phyloP scores from a whole-genome alignment of 2,797 vertebrate species.

The Microctenopoma lineatum region DNA sequence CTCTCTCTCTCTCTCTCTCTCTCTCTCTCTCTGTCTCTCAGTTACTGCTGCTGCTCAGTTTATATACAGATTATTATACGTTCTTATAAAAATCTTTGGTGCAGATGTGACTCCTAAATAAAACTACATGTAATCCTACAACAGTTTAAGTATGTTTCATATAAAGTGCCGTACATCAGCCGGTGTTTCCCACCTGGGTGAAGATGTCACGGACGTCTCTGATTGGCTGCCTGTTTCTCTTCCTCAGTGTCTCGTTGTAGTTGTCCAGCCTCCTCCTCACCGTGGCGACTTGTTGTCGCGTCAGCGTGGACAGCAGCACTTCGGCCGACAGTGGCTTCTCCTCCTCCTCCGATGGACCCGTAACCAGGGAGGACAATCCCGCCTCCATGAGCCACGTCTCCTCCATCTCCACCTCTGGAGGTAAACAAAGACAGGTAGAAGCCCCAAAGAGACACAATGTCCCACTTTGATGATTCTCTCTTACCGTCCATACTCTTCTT shows the following conservation, averaged over 20 bases:
- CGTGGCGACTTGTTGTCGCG: constrained; percentile 89
- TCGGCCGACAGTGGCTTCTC: constrained; percentile 82
- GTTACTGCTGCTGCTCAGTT: too few relatives aligned
- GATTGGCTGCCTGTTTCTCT: constrained; percentile 87
- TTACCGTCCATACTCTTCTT: constrained; percentile 89
- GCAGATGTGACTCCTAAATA: too few relatives aligned
- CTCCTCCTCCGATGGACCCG: constrained; percentile 73
- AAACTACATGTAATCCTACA: too few relatives aligned
- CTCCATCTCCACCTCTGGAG: constrained; percentile 91
- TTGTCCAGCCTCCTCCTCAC: constrained; percentile 92
- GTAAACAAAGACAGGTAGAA: constrained; percentile 1
- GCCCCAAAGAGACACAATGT: not conserved
- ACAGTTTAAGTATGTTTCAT: too few relatives aligned
- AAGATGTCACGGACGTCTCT: constrained; percentile 85
- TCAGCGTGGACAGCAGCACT: constrained; percentile 91
- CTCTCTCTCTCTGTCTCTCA: too few relatives aligned
- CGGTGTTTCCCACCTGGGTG: constrained; percentile 39
- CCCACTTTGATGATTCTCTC: constrained; percentile 35
- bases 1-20: too few relatives aligned
- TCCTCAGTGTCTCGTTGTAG: constrained; percentile 92
- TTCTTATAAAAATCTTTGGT: too few relatives aligned
- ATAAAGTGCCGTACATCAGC: too few relatives aligned
- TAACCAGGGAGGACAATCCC: constrained; percentile 90
- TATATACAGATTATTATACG: too few relatives aligned
- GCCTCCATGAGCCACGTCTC: constrained; percentile 94